Evolutionary conservation across 2,797 vertebrate species (phyloP).

Genomic region (Helarctos malayanus): DNA sequence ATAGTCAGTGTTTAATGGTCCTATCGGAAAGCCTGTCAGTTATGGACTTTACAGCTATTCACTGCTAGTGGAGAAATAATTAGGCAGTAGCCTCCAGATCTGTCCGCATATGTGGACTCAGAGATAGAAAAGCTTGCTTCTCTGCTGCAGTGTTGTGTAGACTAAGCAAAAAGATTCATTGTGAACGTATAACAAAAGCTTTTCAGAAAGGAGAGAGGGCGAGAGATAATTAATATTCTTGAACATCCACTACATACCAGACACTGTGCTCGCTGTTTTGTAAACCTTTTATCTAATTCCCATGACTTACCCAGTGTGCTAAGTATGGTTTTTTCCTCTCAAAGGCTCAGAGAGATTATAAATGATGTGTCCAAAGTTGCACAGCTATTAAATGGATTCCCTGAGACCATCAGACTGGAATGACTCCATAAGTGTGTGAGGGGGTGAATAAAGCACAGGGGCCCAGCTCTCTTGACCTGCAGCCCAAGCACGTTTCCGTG

Average conservation of each 20-base stretch:
- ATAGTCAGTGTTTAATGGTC: not conserved
- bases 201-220: conserved; percentile 37
- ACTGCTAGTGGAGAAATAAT: conserved; percentile 36
- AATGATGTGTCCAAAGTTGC: not conserved
- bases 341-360: not conserved
- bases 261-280: not conserved
- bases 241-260: not conserved
- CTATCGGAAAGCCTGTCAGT: not conserved
- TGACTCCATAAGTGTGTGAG: not conserved
- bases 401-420: not conserved
- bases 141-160: not conserved
- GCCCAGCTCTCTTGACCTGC: not conserved
- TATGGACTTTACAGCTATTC: not conserved
- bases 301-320: not conserved
- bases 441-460: not conserved
- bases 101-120: not conserved
- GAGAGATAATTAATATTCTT: not conserved
- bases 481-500: not conserved
- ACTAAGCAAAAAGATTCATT: conserved; percentile 16
- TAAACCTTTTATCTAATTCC: not conserved
- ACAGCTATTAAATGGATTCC: not conserved
- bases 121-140: conserved; percentile 12
- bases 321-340: not conserved
- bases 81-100: not conserved
- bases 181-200: not conserved